Conservation (phyloP, 2,113 vertebrate genomes). For the Arizona elegans region DNA sequence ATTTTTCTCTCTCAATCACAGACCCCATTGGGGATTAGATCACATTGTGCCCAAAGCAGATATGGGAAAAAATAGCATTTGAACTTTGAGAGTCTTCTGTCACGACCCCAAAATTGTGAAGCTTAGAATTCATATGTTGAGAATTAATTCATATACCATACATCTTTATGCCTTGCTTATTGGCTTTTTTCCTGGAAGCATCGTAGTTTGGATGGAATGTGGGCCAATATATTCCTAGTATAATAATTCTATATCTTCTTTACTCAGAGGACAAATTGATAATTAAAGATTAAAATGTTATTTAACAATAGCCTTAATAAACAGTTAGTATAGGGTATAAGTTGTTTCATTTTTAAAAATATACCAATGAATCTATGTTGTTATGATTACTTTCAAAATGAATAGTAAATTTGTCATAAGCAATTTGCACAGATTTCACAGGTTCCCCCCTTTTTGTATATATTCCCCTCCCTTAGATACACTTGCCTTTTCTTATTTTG, state of each 20-base stretch:
- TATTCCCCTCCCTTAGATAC: not conserved
- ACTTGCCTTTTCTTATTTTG: not conserved
- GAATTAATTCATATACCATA: not conserved
- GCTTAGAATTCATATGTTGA: not conserved
- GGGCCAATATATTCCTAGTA: not conserved
- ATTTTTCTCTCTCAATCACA: not conserved
- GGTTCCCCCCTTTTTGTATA: not conserved
- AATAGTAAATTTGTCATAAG: not conserved
- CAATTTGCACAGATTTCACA: not conserved
- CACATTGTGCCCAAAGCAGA: not conserved
- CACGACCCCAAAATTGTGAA: not conserved
- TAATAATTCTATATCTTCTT: not conserved
- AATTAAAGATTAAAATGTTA: not conserved
- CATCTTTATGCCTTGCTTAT: not conserved
- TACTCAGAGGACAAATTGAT: not conserved
- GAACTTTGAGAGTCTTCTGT: not conserved
- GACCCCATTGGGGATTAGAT: not conserved
- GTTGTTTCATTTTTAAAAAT: not conserved
- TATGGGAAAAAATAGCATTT: not conserved
- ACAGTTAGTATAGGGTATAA: not conserved
- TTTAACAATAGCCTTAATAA: not conserved
- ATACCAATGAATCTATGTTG: not conserved
- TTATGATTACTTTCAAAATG: not conserved
- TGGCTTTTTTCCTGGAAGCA: not conserved
- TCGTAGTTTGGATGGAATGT: not conserved